phyloP scores from a whole-genome alignment of 2,888 invertebrate species.

The Drosophila quinaria region DNA sequence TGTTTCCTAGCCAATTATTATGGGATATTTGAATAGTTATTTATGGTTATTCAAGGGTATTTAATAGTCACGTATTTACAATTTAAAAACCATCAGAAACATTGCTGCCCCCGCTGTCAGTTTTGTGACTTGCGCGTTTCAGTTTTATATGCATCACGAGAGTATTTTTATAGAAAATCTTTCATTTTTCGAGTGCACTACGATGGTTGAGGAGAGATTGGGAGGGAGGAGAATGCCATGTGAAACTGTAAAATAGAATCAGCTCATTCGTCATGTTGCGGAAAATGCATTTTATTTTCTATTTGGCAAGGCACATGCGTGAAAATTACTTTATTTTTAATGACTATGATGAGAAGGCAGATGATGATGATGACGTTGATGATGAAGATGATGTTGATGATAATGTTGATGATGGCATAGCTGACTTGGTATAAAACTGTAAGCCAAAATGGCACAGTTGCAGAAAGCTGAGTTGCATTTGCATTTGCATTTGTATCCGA shows the following conservation, averaged over 20 bases:
- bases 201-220: background rate
- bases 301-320: constrained; percentile 75
- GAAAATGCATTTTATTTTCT: constrained; percentile 81
- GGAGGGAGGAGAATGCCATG: constrained; percentile 14
- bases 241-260: constrained; percentile 79
- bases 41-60: constrained; percentile 21
- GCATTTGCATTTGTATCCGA: constrained; percentile 56
- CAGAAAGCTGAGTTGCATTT: constrained; percentile 19
- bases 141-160: constrained; percentile 29
- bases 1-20: background rate
- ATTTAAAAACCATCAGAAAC: constrained; percentile 8
- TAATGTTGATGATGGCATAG: constrained; percentile 19
- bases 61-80: constrained; percentile 3
- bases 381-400: constrained; percentile 11
- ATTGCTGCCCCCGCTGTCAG: constrained; percentile 27
- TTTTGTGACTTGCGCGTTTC: constrained; percentile 50
- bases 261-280: constrained; percentile 80
- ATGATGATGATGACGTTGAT: constrained; percentile 9
- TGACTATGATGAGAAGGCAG: constrained; percentile 57
- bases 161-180: constrained; percentile 39
- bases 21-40: background rate
- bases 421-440: constrained; percentile 21
- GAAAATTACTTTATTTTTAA: constrained; percentile 82
- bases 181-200: constrained; percentile 8
- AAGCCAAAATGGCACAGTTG: constrained; percentile 63